phyloP scores from a whole-genome alignment of 2,797 vertebrate genomes.

The Pitangus sulphuratus region DNA sequence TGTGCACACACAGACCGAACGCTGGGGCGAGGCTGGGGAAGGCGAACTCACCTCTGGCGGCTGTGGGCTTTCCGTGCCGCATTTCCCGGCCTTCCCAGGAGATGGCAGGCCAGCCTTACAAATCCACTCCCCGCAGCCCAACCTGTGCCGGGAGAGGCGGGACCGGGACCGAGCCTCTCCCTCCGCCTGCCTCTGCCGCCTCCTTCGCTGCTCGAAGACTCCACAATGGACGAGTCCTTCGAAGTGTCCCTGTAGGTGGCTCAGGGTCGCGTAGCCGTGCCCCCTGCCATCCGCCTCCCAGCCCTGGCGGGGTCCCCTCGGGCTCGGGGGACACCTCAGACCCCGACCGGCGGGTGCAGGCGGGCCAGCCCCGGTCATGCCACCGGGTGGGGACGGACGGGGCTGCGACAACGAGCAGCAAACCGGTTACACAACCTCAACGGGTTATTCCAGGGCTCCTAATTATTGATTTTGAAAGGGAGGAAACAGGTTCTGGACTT shows the following conservation, averaged over 20 bases:
- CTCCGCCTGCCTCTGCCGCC: not conserved
- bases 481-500: not conserved
- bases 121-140: not conserved
- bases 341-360: not conserved
- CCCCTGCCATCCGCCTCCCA: rapidly evolving
- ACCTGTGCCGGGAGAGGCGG: not conserved
- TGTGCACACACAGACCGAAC: too few species aligned
- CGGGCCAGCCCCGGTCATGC: not conserved
- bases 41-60: rapidly evolving
- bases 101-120: not conserved
- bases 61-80: not conserved
- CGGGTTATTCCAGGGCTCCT: not conserved
- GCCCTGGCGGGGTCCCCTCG: not conserved
- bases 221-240: rapidly evolving
- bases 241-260: rapidly evolving
- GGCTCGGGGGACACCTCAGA: not conserved
- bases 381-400: not conserved
- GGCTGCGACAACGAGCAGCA: not conserved
- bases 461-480: not conserved
- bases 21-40: not conserved
- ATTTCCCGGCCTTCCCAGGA: conserved; percentile 6
- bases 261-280: rapidly evolving
- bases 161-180: too few species aligned
- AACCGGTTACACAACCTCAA: conserved; percentile 4
- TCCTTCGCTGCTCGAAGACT: too few species aligned